Conservation (phyloP, 2,797 vertebrate species). For the Crocodylus rhombifer region DNA sequence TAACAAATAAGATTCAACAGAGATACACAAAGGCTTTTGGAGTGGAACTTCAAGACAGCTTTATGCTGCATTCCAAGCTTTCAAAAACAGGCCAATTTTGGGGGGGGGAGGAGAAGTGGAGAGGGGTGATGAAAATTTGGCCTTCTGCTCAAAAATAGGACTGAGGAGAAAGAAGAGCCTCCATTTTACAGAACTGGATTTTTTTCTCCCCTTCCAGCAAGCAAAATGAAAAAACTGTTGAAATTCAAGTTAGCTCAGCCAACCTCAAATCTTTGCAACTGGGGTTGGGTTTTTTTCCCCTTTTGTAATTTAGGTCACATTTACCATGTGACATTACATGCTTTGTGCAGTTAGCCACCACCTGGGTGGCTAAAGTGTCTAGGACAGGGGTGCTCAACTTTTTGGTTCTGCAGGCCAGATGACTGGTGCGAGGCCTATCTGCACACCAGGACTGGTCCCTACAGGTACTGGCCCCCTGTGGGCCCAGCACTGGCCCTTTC, state of each 20-base stretch:
- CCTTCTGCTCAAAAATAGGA: not conserved
- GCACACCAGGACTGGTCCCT: no score
- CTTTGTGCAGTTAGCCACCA: no score
- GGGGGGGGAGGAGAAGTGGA: not conserved
- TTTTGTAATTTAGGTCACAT: no score
- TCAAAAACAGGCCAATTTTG: not conserved
- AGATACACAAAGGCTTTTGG: not conserved
- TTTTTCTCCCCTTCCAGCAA: not conserved
- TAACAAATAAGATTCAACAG: no score
- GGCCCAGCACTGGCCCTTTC: no score
- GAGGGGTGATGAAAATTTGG: not conserved
- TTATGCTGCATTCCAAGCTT: not conserved
- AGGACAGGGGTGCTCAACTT: no score
- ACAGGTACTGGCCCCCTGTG: no score
- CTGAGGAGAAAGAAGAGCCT: not conserved
- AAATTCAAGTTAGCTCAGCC: constrained; percentile 33
- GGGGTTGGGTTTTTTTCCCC: no score
- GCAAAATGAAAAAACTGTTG: not conserved
- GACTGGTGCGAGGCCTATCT: no score
- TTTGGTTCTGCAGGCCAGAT: no score
- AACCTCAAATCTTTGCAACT: not conserved
- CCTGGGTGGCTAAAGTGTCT: no score
- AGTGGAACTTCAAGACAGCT: constrained; percentile 10
- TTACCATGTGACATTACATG: no score
- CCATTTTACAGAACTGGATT: not conserved